Evolutionary conservation across 2,888 invertebrate species (phyloP), one percentile per base, ranked within the genome.

Genomic region (Thereva nobilitata): DNA sequence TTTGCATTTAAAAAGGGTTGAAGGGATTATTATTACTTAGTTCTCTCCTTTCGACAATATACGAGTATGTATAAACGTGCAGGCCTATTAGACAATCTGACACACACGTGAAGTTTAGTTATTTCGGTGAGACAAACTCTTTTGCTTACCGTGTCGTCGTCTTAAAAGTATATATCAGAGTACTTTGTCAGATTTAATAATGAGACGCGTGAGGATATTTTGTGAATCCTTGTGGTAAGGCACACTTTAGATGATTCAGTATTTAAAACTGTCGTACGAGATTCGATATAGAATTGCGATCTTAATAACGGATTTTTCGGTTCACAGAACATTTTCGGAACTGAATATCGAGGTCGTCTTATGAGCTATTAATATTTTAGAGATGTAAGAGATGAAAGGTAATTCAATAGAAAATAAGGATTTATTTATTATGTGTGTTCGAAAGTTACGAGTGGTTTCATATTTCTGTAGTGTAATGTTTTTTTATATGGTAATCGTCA

Each of bases 1-100:
- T 69, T 69, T 69, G 67, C 69, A 69, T 69, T 67, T 67, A 65
- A 67, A 69, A 67, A 65, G 69, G 67, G 68, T 67, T 69, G 64
- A 67, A 67, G 47, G 66, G 68, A 67, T 68, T 68, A 68, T 66
- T 69, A 67, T 69, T 69, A 67, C 54, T 67, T 61, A 61, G 59
- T 70, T 53, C 38, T 56, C 65, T 65, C 65, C 59, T 63, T 40
- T 65, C 53, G 42, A 64, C 64, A 64, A 64, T 40, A 41, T 50
- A 35, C 52, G 42, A 7, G 50, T 34, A 52, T 42, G 53, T 50
- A 50, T 42, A 64, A 50, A 44, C 41, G 7, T 35, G 37, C 7
- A 44, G 53, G 34, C 34, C 61, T 23, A 23, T 23, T 23, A 23
- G 23, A 23, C 23, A 23, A 23, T 23, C 23, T 23, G 23, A 23